These are phyloP conservation scores for Drosophila limbata DNA, from an alignment of 2,888 invertebrate genomes.

Conservation along the genomic window DNA sequence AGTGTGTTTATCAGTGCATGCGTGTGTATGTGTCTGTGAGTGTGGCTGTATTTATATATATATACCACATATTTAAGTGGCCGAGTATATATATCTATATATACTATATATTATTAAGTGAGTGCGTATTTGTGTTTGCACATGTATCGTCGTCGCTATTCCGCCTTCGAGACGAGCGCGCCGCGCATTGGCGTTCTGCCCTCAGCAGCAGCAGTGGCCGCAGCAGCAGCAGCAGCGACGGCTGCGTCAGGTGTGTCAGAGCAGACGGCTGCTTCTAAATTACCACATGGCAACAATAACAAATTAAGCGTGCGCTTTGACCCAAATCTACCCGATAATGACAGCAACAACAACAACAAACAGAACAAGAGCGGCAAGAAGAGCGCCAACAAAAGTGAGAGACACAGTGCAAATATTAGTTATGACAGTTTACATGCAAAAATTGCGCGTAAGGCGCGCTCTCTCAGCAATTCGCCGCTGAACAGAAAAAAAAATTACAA, in stretches of 20 bases:
- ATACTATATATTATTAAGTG: slow-evolving; percentile 17
- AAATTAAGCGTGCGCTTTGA: slow-evolving; percentile 74
- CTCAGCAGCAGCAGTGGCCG: slow-evolving; percentile 37
- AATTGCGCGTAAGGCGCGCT: slow-evolving; percentile 79
- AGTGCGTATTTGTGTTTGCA: slow-evolving; percentile 34
- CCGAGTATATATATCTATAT: slow-evolving; percentile 1
- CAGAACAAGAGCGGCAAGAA: slow-evolving; percentile 43
- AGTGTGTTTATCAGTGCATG: slow-evolving; percentile 50
- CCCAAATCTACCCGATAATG: slow-evolving; percentile 70
- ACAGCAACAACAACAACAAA: slow-evolving; percentile 38
- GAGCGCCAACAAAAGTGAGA: slow-evolving; percentile 27
- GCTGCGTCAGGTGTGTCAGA: slow-evolving; percentile 41
- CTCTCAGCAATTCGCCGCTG: slow-evolving; percentile 84
- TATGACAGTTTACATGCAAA: slow-evolving; percentile 60
- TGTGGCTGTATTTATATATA: slow-evolving; percentile 21
- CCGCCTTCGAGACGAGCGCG: slow-evolving; percentile 83
- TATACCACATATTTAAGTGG: slow-evolving; percentile 13
- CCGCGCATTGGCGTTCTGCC: slow-evolving; percentile 80
- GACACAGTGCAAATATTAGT: slow-evolving; percentile 29
- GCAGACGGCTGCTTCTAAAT: slow-evolving; percentile 50
- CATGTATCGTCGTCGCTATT: slow-evolving; percentile 85
- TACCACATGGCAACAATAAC: slow-evolving; percentile 39
- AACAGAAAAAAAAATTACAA: slow-evolving; percentile 80
- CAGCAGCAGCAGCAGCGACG: slow-evolving; percentile 15
- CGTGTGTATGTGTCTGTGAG: slow-evolving; percentile 22